These are phyloP conservation scores for Anhinga anhinga DNA, from an alignment of 2,113 vertebrate genomes.

Conservation along the genomic window DNA sequence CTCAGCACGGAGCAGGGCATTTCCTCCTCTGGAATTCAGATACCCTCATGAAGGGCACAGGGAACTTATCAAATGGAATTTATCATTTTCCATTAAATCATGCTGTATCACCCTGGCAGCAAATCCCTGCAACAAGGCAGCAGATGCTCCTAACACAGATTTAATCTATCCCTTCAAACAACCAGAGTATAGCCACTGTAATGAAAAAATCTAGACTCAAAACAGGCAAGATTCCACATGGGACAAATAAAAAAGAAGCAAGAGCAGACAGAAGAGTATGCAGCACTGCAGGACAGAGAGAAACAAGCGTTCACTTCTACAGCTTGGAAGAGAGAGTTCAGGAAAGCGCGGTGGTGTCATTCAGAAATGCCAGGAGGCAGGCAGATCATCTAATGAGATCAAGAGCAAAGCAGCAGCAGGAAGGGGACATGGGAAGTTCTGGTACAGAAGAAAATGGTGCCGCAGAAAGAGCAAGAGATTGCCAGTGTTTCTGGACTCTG, in stretches of 20 bases:
- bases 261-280: background rate
- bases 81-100: background rate
- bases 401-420: background rate
- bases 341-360: rapidly evolving
- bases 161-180: background rate
- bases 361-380: background rate
- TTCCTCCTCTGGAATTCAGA: background rate
- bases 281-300: rapidly evolving
- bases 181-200: background rate
- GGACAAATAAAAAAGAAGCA: background rate
- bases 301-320: rapidly evolving
- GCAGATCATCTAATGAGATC: background rate
- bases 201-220: background rate
- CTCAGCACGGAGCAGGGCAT: rapidly evolving
- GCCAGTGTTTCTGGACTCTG: background rate
- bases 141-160: background rate
- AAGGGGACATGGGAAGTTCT: background rate
- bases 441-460: background rate
- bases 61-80: background rate
- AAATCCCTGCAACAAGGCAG: background rate
- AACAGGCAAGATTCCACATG: background rate
- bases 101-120: background rate
- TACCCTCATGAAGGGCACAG: rapidly evolving
- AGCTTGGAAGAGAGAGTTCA: no score
- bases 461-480: background rate